phyloP scores from a whole-genome alignment of 2,113 vertebrate genomes.

The Hippoglossus stenolepis region DNA sequence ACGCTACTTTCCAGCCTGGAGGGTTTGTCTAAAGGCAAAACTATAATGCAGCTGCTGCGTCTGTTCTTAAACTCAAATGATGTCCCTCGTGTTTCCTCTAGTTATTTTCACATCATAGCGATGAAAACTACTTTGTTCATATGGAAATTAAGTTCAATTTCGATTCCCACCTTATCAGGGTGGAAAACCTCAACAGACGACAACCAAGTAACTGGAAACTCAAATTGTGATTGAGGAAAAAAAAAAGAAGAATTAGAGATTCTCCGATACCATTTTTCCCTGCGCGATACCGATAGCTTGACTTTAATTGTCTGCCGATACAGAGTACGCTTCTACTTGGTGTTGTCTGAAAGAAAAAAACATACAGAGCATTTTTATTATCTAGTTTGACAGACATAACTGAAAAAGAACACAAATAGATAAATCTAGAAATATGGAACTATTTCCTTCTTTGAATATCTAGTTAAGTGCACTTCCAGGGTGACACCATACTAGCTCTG shows the following conservation, averaged over 20 bases:
- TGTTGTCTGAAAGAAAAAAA: too few species aligned
- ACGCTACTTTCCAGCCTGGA: constrained; percentile 18
- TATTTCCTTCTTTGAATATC: too few species aligned
- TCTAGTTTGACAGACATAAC: too few species aligned
- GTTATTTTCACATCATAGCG: constrained; percentile 14
- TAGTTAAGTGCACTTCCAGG: too few species aligned
- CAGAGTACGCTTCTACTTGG: too few species aligned
- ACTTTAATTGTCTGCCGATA: too few species aligned
- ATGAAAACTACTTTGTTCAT: constrained; percentile 3
- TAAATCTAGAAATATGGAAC: too few species aligned
- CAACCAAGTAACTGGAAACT: not conserved
- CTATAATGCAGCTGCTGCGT: constrained; percentile 29
- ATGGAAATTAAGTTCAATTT: not conserved
- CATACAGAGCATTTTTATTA: too few species aligned
- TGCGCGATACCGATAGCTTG: too few species aligned
- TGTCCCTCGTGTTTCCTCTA: not conserved
- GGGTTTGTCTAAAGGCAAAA: constrained; percentile 36
- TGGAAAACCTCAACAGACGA: not conserved
- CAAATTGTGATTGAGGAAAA: not conserved
- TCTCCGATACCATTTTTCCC: too few species aligned
- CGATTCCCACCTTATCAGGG: not conserved
- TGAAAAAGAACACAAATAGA: too few species aligned
- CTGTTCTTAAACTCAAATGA: constrained; percentile 27
- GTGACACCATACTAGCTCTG: too few species aligned
- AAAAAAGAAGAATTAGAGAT: not conserved